These are phyloP conservation scores for Melanostigma gelatinosum DNA, from an alignment of 2,113 vertebrate species.

Conservation along the genomic window DNA sequence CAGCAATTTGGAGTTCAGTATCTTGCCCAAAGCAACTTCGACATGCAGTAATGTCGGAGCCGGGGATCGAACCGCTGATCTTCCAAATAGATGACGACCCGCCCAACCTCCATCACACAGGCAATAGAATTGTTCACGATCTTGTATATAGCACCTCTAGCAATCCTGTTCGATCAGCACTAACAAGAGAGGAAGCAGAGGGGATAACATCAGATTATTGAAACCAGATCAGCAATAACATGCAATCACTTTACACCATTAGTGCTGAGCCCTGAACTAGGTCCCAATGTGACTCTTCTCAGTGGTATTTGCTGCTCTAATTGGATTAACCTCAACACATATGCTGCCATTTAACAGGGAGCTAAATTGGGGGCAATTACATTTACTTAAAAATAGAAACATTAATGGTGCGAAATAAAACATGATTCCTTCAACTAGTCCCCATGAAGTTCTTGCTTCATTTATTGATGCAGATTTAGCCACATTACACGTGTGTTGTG, in stretches of 20 bases:
- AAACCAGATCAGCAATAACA: constrained; percentile 20
- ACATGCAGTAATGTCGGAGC: no score
- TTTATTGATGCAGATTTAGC: constrained; percentile 59
- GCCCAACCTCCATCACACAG: background rate
- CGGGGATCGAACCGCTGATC: background rate
- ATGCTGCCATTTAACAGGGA: constrained; percentile 48
- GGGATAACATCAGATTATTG: constrained; percentile 15
- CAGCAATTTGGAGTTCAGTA: background rate
- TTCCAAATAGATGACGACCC: no score
- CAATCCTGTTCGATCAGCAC: background rate
- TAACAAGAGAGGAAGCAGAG: constrained; percentile 1
- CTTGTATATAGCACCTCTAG: background rate
- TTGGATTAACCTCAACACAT: constrained; percentile 44
- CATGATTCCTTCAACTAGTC: constrained; percentile 46
- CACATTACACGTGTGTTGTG: constrained; percentile 35
- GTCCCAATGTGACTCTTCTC: constrained; percentile 39
- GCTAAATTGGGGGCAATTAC: constrained; percentile 45
- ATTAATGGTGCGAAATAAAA: constrained; percentile 35
- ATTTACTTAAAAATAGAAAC: constrained; percentile 53
- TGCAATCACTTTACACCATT: constrained; percentile 37
- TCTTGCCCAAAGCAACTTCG: no score
- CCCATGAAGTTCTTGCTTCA: constrained; percentile 53
- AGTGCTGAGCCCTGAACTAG: constrained; percentile 32
- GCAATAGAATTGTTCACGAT: background rate
- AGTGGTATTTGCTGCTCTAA: constrained; percentile 43